A percentile compares a stretch with the other conserved stretches of the same genome.
Conservation (phyloP, 92 coral and sea anemone species). For the Galaxea fascicularis region DNA sequence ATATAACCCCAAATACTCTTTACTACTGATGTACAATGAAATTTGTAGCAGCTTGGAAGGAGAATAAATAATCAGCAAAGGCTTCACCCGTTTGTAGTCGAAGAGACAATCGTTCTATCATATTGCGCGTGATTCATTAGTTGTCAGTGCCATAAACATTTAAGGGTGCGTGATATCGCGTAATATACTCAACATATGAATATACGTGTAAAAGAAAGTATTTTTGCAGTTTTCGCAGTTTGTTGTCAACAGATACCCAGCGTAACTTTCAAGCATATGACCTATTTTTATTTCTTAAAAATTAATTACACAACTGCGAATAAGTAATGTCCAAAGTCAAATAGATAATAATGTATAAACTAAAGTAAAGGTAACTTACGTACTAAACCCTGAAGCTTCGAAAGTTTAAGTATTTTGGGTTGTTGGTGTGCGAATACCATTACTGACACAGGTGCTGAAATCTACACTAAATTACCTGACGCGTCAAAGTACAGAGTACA, state of each 20-base stretch:
- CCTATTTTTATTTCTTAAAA: background rate
- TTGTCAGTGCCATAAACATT: background rate
- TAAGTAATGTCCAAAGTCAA: background rate
- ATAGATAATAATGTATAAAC: background rate
- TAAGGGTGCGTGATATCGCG: background rate
- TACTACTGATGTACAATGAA: too few relatives aligned
- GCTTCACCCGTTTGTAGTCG: too few relatives aligned
- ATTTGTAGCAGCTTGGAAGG: too few relatives aligned
- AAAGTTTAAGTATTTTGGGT: background rate
- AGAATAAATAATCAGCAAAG: too few relatives aligned
- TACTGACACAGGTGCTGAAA: too few relatives aligned
- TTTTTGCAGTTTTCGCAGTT: background rate
- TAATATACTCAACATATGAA: background rate
- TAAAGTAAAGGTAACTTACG: background rate
- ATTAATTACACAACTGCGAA: background rate
- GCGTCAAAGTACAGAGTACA: too few relatives aligned
- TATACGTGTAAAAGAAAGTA: background rate
- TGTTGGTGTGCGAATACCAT: background rate
- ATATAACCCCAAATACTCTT: too few relatives aligned
- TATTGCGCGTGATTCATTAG: background rate
- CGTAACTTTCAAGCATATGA: background rate
- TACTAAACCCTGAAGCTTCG: background rate
- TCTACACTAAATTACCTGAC: too few relatives aligned
- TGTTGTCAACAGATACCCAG: background rate
- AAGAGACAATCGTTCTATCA: too few relatives aligned